Evolutionary conservation across 2,888 invertebrate species (phyloP), one percentile per base, ranked within the genome.

Genomic region (Flabesymbios commensalis): DNA sequence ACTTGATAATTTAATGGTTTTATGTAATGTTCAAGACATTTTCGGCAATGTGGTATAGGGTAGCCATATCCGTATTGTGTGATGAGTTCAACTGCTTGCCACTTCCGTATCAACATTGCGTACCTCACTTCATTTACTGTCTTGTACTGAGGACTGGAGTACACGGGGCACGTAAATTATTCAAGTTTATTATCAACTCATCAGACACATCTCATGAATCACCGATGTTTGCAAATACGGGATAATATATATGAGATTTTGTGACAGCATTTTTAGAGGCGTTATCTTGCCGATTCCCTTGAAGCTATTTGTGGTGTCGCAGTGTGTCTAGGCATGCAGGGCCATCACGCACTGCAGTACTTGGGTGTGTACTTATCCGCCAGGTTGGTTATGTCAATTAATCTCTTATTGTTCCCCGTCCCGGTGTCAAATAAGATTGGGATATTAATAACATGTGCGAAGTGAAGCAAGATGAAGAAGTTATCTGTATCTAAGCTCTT

Each of bases 401-500:
- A 42, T 26, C 54, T 52, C 49, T 39, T 33, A 17, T 52, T 19
- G 17, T 59, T 59, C 33, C 57, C 58, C n/a, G 45, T 32, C 14
- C 64, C 57, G 33, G 57, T 59, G 48, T 63, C 61, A 39, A 64
- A 61, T 10, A 61, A 22, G 36, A 63, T 29, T n/a, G 33, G 56
- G 2, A 33, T 19, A n/a, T 52, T 55, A 26, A 61, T 26, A 7
- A 14, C 32, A 17, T 14, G n/a, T 29, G 52, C 53, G 54, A 64
- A 57, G 29, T 62, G 55, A 3, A 67, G 47, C 33, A 62, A 29
- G 24, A 65, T 56, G 36, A 65, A 59, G 48, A 60, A 63, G 14
- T 63, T 56, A 41, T 67, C 65, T 32, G 31, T 59, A 41, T 63
- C 67, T 63, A 63, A 63, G 36, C 39, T 57, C 41, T 49, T 64